Conservation (phyloP, 1,140 invertebrate genomes). For the Cyphomyrmex costatus region DNA sequence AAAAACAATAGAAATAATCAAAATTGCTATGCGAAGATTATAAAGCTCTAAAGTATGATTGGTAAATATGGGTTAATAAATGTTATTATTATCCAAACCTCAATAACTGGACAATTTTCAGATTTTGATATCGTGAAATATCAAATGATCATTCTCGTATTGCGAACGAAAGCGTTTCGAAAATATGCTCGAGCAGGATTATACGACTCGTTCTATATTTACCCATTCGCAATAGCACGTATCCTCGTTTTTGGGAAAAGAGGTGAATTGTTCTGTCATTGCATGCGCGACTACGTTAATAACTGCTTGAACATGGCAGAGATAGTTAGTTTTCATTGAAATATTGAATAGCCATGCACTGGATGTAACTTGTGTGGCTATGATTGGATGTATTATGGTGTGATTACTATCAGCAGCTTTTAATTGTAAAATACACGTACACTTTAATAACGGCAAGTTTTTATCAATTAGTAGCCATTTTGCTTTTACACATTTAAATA, state of each 20-base stretch:
- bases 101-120: slow-evolving; percentile 32
- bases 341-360: neutral
- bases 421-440: slow-evolving; percentile 33
- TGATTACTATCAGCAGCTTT: slow-evolving; percentile 28
- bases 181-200: slow-evolving; percentile 50
- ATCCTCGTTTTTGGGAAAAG: slow-evolving; percentile 47
- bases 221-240: neutral
- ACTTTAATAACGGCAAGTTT: slow-evolving; percentile 35
- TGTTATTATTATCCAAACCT: neutral
- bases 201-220: slow-evolving; percentile 28
- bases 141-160: slow-evolving; percentile 35
- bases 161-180: slow-evolving; percentile 35
- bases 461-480: neutral
- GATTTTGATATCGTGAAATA: slow-evolving; percentile 41
- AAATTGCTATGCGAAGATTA: slow-evolving; percentile 5
- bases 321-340: slow-evolving; percentile 28
- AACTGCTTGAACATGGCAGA: slow-evolving; percentile 42
- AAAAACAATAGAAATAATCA: neutral
- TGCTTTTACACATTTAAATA: neutral
- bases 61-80: slow-evolving; percentile 12
- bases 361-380: slow-evolving; percentile 6
- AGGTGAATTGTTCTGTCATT: slow-evolving; percentile 62
- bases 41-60: neutral
- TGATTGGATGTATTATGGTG: slow-evolving; percentile 10
- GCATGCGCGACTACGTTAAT: slow-evolving; percentile 40